Percentiles rank a stretch among this genome's conserved stretches.
Evolutionary conservation across 2,113 vertebrate species (phyloP).

Genomic region (Apodemus sylvaticus): DNA sequence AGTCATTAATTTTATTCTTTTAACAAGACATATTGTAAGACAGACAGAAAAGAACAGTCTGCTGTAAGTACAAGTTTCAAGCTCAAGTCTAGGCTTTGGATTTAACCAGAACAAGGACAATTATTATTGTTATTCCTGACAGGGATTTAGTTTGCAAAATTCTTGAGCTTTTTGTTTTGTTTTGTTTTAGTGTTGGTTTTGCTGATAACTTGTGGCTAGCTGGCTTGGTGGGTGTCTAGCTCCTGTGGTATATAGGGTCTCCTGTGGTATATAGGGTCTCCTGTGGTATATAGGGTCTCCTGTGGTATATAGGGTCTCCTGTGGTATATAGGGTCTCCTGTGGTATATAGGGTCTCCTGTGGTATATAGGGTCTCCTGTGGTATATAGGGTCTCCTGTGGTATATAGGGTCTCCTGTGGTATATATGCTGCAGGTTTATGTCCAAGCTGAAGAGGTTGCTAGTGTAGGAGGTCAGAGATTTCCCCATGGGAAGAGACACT

Average conservation of each 20-base stretch:
- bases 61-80: slow-evolving; percentile 41
- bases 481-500: neutral
- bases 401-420: no score
- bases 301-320: no score
- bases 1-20: slow-evolving; percentile 50
- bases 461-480: neutral
- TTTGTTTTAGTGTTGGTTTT: neutral
- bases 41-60: neutral
- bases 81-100: neutral
- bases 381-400: no score
- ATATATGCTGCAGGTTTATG: neutral
- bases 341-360: no score
- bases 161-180: neutral
- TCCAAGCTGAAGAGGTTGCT: neutral
- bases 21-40: neutral
- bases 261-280: no score
- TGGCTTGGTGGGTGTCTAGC: neutral
- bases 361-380: no score
- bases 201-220: neutral
- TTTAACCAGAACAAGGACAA: neutral
- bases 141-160: slow-evolving; percentile 11
- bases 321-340: no score
- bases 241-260: neutral
- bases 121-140: neutral
- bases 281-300: no score